Conservation (phyloP, 2,797 vertebrate species). For the Australoheros facetus region DNA sequence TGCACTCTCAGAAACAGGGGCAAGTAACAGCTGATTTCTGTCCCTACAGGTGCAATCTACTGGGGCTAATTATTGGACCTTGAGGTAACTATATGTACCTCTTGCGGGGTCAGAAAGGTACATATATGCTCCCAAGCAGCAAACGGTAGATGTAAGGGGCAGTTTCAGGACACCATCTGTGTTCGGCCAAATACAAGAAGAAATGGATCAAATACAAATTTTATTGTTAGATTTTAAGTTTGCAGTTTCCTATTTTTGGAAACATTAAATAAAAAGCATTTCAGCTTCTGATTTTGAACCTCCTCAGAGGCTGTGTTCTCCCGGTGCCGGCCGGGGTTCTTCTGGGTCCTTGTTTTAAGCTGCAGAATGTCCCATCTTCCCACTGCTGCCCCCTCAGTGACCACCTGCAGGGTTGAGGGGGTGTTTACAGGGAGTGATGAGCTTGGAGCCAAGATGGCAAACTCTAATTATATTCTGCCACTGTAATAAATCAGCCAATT, state of each 20-base stretch:
- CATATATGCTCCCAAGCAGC: too few relatives aligned
- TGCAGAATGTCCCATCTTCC: background rate
- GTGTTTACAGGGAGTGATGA: too few relatives aligned
- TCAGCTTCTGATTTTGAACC: background rate
- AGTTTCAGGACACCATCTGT: background rate
- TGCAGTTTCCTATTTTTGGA: background rate
- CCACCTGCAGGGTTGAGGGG: background rate
- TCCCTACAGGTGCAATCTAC: background rate
- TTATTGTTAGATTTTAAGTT: background rate
- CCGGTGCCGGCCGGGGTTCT: rapidly evolving
- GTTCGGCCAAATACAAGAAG: background rate
- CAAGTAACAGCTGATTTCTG: background rate
- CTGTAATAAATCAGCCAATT: too few relatives aligned
- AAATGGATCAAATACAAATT: rapidly evolving
- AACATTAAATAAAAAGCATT: background rate
- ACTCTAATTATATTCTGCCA: background rate
- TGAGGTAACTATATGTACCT: background rate
- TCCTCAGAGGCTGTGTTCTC: too few relatives aligned
- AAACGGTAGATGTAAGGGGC: background rate
- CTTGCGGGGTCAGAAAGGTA: too few relatives aligned
- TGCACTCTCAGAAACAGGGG: background rate
- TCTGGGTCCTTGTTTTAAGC: too few relatives aligned
- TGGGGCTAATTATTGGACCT: too few relatives aligned
- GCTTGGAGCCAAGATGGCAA: background rate
- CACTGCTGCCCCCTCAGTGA: background rate